Conservation (phyloP, 2,888 invertebrate species). For the Pyrrhopygopsis socrates region DNA sequence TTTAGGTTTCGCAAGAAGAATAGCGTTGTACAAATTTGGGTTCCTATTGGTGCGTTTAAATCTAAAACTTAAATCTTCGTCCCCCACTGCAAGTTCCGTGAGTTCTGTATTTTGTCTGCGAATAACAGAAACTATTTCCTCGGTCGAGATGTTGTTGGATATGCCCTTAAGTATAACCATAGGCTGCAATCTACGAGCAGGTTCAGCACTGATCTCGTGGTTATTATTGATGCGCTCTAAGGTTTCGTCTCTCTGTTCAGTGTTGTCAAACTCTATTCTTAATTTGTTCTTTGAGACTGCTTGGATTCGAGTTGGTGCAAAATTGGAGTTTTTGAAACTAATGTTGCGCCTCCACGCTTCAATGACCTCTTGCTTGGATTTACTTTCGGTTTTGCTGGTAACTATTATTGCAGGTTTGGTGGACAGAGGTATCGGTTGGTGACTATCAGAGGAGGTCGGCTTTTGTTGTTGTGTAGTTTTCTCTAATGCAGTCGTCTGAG, state of each 20-base stretch:
- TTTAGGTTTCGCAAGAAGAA: background rate
- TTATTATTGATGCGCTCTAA: too few relatives aligned
- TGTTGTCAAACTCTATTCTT: too few relatives aligned
- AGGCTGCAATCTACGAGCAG: background rate
- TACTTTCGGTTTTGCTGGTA: too few relatives aligned
- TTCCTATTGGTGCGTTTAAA: background rate
- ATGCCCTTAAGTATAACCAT: background rate
- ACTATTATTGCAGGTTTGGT: too few relatives aligned
- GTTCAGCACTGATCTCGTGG: background rate
- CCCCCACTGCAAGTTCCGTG: background rate
- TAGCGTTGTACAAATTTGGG: background rate
- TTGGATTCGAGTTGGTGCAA: background rate
- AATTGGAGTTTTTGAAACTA: too few relatives aligned
- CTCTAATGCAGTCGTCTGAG: too few relatives aligned
- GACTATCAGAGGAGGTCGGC: too few relatives aligned
- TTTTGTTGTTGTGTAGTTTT: too few relatives aligned
- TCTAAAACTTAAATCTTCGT: background rate
- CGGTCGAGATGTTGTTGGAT: background rate
- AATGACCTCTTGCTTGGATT: too few relatives aligned
- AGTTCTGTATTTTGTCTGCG: background rate
- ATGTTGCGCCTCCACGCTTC: too few relatives aligned
- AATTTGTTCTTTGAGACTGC: background rate
- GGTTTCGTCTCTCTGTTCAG: too few relatives aligned
- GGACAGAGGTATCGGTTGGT: too few relatives aligned
- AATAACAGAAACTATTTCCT: background rate